phyloP scores from a whole-genome alignment of 2,888 invertebrate species.

The Callinectes sapidus region DNA sequence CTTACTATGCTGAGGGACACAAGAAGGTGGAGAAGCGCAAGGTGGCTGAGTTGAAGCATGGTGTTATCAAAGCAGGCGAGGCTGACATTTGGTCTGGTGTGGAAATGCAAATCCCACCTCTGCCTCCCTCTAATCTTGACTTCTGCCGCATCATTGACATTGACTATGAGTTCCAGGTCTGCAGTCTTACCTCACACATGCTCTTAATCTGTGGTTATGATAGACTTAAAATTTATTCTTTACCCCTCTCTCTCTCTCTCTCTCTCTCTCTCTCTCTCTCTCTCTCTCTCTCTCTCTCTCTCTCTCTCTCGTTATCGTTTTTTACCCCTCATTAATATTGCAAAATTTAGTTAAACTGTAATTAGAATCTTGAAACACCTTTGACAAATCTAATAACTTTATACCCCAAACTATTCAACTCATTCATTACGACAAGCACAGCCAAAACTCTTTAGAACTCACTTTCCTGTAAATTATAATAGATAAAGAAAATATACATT shows the following conservation, averaged over 20 bases:
- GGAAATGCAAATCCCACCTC: constrained; percentile 54
- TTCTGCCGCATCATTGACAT: constrained; percentile 69
- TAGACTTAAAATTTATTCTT: background rate
- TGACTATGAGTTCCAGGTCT: constrained; percentile 61
- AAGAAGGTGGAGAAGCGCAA: constrained; percentile 49
- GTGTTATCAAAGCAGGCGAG: constrained; percentile 47
- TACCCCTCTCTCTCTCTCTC: background rate
- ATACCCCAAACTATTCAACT: no score
- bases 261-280: background rate
- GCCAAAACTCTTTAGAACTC: no score
- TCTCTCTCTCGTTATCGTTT: no score
- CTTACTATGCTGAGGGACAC: constrained; percentile 52
- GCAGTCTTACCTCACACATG: background rate
- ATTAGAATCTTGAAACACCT: no score
- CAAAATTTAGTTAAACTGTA: no score
- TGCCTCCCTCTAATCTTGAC: constrained; percentile 65
- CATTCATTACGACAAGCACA: no score
- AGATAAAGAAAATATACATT: no score
- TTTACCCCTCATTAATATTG: background rate
- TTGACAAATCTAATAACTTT: no score
- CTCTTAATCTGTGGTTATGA: background rate
- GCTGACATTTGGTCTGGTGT: constrained; percentile 64
- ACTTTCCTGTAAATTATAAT: no score
- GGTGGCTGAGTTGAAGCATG: constrained; percentile 52
- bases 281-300: no score